Evolutionary conservation across 2,888 invertebrate genomes (phyloP).

Genomic region (Eretmocerus hayati): DNA sequence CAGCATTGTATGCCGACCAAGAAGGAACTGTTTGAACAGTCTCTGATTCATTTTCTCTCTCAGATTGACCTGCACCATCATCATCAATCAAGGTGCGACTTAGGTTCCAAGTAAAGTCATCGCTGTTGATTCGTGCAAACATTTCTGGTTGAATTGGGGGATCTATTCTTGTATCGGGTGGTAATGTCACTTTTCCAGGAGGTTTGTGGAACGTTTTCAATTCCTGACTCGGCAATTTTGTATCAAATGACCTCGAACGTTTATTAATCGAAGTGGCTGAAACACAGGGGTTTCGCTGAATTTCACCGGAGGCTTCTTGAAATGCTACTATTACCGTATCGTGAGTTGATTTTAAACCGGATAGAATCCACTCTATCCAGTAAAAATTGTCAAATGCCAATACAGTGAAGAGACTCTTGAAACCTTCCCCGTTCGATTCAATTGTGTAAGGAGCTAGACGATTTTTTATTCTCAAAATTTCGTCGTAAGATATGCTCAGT

Average conservation of each 20-base stretch:
- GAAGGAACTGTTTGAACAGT: constrained; percentile 1
- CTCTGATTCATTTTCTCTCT: background rate
- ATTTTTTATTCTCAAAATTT: constrained; percentile 10
- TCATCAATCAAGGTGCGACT: constrained; percentile 5
- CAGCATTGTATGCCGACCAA: constrained; percentile 9
- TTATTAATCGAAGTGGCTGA: background rate
- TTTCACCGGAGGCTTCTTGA: background rate
- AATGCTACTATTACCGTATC: constrained; percentile 10
- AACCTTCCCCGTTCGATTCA: constrained; percentile 1
- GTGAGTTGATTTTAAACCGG: constrained; percentile 3
- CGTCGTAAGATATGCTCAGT: constrained; percentile 18
- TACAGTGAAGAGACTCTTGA: background rate
- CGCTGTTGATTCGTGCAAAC: background rate
- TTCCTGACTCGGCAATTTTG: constrained; percentile 9
- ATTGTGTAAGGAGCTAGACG: constrained; percentile 14
- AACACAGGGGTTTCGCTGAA: background rate
- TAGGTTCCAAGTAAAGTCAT: constrained; percentile 8
- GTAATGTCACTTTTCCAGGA: background rate
- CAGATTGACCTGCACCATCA: background rate
- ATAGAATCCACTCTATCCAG: constrained; percentile 2
- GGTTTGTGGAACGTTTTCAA: constrained; percentile 6
- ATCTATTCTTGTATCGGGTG: background rate
- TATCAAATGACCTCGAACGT: background rate
- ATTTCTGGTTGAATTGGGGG: background rate
- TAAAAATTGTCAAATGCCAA: constrained; percentile 9